Conservation (phyloP, 2,113 vertebrate species). For the Hemichromis elongatus region DNA sequence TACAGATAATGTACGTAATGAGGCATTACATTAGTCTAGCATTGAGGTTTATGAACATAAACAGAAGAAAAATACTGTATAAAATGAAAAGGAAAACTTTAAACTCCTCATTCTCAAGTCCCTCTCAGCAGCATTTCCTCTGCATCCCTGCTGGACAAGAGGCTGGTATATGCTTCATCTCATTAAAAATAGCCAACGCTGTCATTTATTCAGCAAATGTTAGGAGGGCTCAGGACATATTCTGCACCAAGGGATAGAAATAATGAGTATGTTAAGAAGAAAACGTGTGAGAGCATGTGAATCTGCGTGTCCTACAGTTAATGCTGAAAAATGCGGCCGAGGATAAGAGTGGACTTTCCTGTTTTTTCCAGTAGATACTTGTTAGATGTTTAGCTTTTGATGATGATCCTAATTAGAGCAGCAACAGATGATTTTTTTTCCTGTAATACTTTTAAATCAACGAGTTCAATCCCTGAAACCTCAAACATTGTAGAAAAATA, state of each 20-base stretch:
- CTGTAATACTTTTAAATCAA: background rate
- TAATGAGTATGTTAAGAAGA: background rate
- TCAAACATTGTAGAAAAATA: background rate
- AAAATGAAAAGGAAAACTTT: background rate
- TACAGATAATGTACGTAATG: background rate
- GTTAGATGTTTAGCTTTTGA: background rate
- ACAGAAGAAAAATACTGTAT: background rate
- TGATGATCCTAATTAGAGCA: background rate
- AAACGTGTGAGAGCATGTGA: background rate
- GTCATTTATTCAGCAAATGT: background rate
- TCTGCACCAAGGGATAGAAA: background rate
- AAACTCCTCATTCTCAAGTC: background rate
- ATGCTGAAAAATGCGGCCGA: background rate
- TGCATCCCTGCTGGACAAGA: background rate
- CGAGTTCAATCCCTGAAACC: background rate
- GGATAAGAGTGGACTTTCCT: background rate
- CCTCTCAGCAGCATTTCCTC: background rate
- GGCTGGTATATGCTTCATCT: background rate
- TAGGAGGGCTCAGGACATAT: background rate
- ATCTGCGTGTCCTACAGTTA: background rate
- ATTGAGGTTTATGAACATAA: background rate
- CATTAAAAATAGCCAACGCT: background rate
- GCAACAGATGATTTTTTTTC: background rate
- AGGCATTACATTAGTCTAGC: background rate
- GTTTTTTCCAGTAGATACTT: background rate